A percentile compares a stretch with the other conserved stretches of the same genome.
These are phyloP conservation scores for Cuculus canorus DNA, from an alignment of 2,797 vertebrate species.

Conservation along the genomic window DNA sequence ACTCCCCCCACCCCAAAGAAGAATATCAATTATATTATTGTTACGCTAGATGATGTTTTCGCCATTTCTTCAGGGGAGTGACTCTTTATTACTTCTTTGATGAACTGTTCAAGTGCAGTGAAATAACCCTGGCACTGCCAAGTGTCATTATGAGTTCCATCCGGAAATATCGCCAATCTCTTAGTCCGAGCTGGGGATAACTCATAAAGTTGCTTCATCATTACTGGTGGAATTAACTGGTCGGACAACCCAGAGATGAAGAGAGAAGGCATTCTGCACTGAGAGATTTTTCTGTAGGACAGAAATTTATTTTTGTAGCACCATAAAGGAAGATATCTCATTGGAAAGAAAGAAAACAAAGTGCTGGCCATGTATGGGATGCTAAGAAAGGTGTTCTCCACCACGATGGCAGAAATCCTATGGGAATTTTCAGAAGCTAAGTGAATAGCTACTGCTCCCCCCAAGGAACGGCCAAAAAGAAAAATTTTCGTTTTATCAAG, in stretches of 20 bases:
- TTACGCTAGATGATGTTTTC: constrained; percentile 90
- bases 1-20: neutral
- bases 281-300: constrained; percentile 91
- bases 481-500: constrained; percentile 97
- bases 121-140: constrained; percentile 99
- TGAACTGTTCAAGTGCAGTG: constrained; percentile 94
- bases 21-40: constrained; percentile 87
- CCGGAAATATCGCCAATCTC: constrained; percentile 94
- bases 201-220: constrained; percentile 99
- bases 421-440: constrained; percentile 94
- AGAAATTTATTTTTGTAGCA: constrained; percentile 99
- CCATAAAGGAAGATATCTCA: constrained; percentile 95
- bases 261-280: constrained; percentile 97
- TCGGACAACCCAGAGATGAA: constrained; percentile 98
- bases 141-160: constrained; percentile 98
- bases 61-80: constrained; percentile 90
- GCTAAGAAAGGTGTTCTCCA: constrained; percentile 99
- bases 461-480: constrained; percentile 95
- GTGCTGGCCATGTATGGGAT: constrained; percentile 99
- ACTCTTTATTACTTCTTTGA: constrained; percentile 93
- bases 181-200: constrained; percentile 98
- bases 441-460: constrained; percentile 94
- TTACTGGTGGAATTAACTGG: constrained; percentile 96
- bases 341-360: constrained; percentile 95
- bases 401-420: constrained; percentile 92